Base-by-base conservation (phyloP, 2,113 vertebrate species). In the Phylloscopus whistleri region DNA sequence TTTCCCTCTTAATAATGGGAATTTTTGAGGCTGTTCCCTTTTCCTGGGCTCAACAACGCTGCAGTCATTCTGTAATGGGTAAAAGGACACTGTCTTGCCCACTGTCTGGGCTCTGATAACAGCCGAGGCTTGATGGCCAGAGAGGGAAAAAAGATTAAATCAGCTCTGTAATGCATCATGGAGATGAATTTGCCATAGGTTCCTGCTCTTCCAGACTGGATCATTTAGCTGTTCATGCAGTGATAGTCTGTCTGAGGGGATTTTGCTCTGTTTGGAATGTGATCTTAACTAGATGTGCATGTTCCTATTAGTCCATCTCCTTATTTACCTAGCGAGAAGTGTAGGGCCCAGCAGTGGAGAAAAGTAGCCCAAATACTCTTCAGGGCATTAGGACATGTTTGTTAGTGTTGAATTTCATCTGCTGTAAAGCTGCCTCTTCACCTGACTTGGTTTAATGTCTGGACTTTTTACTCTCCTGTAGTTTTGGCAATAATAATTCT, bases 151-250 rank as follows among this genome's bases (percentile, higher is more conserved):
- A 46, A 70, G 49, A 79, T 52, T 58, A 73, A 93, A 60, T 85
- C 62, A 94, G 30, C 48, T 48, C 53, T 70, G 21, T 86, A 92
- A 56, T 92, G 51, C 68, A 27, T 90, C 89, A 31, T 59, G 41
- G 79, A 81, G 86, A 83, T 92, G 68, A 93, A 78, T 90, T 88
- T 90, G 70, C 63, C 51, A 56, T 75, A 70, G 83, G 60, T 90
- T 84, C 75, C 74, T 72, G 17, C 87, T 86, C 81, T 63, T 84
- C 16, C 70, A 78, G 69, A 90, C 66, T 17, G 1, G 91, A 66
- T 84, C 64, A 21, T 64, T 75, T 53, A 69, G 84, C 70, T 74
- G 63, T 72, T 90, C 84, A 14, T 58, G 39, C 20, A 0, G 2
- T 64, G 39, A 27, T 41, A 27, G 37, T 87, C 66, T 60, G 16